Conservation (phyloP, 2,888 invertebrate genomes). For the Cosmopolites sordidus region DNA sequence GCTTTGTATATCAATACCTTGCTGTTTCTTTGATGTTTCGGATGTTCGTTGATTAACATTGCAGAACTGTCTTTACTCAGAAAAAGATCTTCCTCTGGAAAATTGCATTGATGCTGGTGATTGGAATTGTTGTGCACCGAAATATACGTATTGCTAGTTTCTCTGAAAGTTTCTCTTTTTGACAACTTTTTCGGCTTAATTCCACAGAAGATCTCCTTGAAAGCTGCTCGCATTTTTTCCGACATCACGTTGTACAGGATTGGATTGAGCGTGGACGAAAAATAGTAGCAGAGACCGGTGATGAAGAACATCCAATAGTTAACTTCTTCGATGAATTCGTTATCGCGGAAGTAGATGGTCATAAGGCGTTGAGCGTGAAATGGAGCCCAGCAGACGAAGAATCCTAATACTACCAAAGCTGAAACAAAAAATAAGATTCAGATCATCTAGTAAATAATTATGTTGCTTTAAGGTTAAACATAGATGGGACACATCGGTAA, state of each 20-base stretch:
- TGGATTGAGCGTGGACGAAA: constrained; percentile 76
- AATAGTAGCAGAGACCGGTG: constrained; percentile 78
- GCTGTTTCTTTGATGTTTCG: neutral
- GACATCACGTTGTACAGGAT: constrained; percentile 82
- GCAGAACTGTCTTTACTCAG: constrained; percentile 12
- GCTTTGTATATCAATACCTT: constrained; percentile 6
- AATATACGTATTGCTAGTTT: constrained; percentile 22
- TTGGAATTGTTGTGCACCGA: constrained; percentile 11
- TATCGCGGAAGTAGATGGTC: constrained; percentile 67
- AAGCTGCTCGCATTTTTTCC: constrained; percentile 70
- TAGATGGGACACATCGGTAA: too few species aligned
- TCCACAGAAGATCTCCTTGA: constrained; percentile 70
- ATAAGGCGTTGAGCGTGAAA: constrained; percentile 89
- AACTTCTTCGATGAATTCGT: constrained; percentile 62
- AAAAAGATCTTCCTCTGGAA: constrained; percentile 17
- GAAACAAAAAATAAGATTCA: constrained; percentile 40
- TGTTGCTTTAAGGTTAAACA: too few species aligned
- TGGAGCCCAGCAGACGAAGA: constrained; percentile 95
- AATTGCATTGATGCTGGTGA: constrained; percentile 8
- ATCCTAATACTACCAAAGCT: constrained; percentile 91
- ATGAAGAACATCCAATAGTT: constrained; percentile 77
- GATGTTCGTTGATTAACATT: constrained; percentile 7
- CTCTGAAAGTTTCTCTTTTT: constrained; percentile 13
- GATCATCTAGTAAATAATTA: too few species aligned
- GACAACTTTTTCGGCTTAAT: constrained; percentile 40